Conservation (phyloP, 1,140 invertebrate genomes). For the Neotoxoptera formosana region DNA sequence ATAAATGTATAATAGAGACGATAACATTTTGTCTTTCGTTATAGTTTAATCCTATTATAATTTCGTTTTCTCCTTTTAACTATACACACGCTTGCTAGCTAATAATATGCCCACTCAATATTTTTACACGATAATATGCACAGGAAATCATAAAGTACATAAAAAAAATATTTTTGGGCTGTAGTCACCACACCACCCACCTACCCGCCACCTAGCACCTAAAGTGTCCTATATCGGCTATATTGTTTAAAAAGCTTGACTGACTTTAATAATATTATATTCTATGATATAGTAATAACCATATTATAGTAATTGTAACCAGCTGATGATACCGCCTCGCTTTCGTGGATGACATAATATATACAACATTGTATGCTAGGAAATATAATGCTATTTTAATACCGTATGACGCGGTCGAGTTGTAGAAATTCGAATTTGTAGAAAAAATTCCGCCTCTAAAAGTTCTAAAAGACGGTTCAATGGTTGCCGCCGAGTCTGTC, state of each 20-base stretch:
- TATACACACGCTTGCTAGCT: not conserved
- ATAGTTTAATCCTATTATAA: not conserved
- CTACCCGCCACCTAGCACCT: too few species aligned
- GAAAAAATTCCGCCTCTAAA: not conserved
- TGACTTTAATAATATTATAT: not conserved
- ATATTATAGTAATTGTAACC: not conserved
- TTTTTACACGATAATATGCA: not conserved
- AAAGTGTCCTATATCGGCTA: not conserved
- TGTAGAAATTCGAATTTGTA: not conserved
- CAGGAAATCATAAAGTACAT: not conserved
- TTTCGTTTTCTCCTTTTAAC: not conserved
- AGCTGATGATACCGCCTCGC: not conserved
- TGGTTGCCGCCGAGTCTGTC: not conserved
- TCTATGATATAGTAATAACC: not conserved
- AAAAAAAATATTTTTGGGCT: not conserved
- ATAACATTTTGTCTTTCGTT: not conserved
- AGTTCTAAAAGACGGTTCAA: not conserved
- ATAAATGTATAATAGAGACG: not conserved
- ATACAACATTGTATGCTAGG: not conserved
- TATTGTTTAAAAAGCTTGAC: not conserved
- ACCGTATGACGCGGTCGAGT: not conserved
- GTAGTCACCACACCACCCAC: not conserved
- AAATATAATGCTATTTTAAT: not conserved
- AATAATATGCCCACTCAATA: not conserved
- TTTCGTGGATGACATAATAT: not conserved